Conservation (phyloP, 1,140 invertebrate species). For the Scaptomyza hsui region DNA sequence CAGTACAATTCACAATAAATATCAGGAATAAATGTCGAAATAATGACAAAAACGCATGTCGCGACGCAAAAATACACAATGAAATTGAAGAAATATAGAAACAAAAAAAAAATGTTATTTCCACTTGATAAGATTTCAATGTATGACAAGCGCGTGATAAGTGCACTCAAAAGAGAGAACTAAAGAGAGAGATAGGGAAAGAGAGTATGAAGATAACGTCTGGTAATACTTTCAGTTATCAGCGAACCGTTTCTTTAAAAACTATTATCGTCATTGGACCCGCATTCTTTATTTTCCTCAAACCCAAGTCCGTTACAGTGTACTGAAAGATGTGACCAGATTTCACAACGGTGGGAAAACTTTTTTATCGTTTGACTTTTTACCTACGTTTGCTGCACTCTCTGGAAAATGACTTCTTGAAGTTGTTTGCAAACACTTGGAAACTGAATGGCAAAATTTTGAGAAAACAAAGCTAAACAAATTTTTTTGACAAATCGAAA, state of each 20-base stretch:
- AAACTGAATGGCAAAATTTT: constrained; percentile 22
- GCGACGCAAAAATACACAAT: constrained; percentile 30
- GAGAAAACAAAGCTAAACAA: constrained; percentile 32
- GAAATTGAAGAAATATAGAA: constrained; percentile 28
- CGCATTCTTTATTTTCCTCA: neutral
- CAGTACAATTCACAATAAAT: neutral
- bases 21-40: neutral
- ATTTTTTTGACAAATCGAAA: constrained; percentile 18
- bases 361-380: neutral
- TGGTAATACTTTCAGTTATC: neutral
- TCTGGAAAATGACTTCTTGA: neutral
- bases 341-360: neutral
- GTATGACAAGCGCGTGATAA: constrained; percentile 43
- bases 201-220: constrained; percentile 9
- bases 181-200: neutral
- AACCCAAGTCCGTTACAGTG: constrained; percentile 17
- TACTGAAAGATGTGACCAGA: constrained; percentile 32
- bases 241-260: neutral
- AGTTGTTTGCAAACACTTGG: constrained; percentile 9
- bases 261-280: neutral
- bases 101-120: constrained; percentile 16
- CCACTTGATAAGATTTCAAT: constrained; percentile 43
- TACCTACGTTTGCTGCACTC: neutral
- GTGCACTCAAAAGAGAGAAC: neutral
- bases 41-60: constrained; percentile 2